Percentiles rank a stretch among this genome's conserved stretches.
phyloP scores from a whole-genome alignment of 2,888 invertebrate species.

The Machimus rusticus region DNA sequence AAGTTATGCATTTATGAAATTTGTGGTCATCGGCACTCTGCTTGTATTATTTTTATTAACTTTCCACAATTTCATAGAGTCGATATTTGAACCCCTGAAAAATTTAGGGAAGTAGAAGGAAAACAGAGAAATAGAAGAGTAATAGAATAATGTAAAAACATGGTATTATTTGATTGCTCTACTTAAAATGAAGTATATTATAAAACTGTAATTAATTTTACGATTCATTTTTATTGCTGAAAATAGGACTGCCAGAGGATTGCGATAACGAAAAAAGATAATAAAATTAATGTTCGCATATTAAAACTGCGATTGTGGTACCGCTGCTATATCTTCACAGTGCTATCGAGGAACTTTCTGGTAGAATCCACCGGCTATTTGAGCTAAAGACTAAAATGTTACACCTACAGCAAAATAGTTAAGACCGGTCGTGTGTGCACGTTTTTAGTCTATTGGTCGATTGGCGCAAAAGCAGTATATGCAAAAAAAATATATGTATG shows the following conservation, averaged over 20 bases:
- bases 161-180: not conserved
- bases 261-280: not conserved
- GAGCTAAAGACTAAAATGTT: not conserved
- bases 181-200: too few relatives aligned
- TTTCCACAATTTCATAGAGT: not conserved
- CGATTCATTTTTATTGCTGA: too few relatives aligned
- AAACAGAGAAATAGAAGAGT: not conserved
- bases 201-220: too few relatives aligned
- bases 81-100: not conserved
- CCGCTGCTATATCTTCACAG: not conserved
- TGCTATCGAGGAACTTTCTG: not conserved
- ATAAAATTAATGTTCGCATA: not conserved
- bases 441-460: not conserved
- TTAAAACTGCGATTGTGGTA: not conserved
- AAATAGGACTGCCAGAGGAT: not conserved
- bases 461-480: not conserved
- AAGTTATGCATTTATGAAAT: not conserved
- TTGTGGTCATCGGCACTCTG: not conserved
- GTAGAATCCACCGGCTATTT: not conserved
- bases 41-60: not conserved
- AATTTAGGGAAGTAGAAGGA: not conserved
- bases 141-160: not conserved
- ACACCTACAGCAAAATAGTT: not conserved
- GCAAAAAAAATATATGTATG: not conserved
- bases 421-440: not conserved